phyloP scores from a whole-genome alignment of 2,888 invertebrate genomes.

The Alsophila aescularia region DNA sequence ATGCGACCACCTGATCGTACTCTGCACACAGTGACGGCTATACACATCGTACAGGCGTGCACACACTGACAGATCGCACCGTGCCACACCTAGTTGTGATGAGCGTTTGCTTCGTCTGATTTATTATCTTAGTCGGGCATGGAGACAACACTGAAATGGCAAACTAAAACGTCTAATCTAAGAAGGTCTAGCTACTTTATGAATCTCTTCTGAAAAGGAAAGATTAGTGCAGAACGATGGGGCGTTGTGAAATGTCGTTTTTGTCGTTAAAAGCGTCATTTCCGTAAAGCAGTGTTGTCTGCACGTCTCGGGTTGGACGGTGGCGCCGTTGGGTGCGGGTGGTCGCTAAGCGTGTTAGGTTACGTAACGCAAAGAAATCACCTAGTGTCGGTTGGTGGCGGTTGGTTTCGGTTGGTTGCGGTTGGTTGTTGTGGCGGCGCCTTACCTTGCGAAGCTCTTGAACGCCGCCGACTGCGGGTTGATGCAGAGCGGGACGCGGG shows the following conservation, averaged over 20 bases:
- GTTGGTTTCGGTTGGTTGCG: constrained; percentile 69
- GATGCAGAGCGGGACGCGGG: constrained; percentile 99
- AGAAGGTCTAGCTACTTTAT: not conserved
- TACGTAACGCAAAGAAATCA: constrained; percentile 84
- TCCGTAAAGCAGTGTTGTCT: constrained; percentile 35
- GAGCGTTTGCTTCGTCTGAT: constrained; percentile 74
- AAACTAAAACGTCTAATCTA: constrained; percentile 2
- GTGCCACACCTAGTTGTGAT: constrained; percentile 82
- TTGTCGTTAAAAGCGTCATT: not conserved
- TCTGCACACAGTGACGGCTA: not conserved
- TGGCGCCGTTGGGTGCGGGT: constrained; percentile 75
- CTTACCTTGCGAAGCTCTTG: constrained; percentile 99
- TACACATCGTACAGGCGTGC: constrained; percentile 50
- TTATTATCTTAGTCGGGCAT: constrained; percentile 64
- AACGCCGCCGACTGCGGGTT: constrained; percentile 99
- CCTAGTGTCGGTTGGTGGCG: constrained; percentile 82
- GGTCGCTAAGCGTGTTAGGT: constrained; percentile 72
- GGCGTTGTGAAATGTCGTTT: not conserved
- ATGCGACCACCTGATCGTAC: constrained; percentile 69
- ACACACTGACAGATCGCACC: constrained; percentile 64
- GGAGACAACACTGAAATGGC: constrained; percentile 65
- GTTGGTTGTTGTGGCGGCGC: constrained; percentile 67
- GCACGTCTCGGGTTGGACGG: constrained; percentile 43
- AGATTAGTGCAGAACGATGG: not conserved
- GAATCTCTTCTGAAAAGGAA: constrained; percentile 18